Evolutionary conservation across 2,888 invertebrate species (phyloP).

Genomic region (Saturnia pavonia): DNA sequence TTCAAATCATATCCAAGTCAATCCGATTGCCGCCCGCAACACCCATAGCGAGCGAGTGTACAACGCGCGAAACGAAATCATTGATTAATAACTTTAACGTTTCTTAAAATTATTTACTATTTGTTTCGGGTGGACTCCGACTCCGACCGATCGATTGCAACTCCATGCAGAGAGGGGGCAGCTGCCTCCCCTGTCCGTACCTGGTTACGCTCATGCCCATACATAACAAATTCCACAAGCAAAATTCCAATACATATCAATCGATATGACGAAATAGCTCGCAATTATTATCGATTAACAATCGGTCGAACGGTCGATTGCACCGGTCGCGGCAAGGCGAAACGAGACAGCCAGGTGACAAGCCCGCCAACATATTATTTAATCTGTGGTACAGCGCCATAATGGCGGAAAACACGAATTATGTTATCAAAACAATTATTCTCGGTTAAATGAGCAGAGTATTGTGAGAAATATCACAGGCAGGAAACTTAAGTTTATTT

Average conservation of each 20-base stretch:
- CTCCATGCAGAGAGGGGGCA: no score
- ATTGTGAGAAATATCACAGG: constrained; percentile 19
- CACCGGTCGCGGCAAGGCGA: constrained; percentile 39
- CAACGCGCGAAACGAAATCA: no score
- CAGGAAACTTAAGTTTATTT: constrained; percentile 7
- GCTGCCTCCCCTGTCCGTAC: no score
- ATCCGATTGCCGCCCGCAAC: no score
- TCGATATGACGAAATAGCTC: constrained; percentile 32
- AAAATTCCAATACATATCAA: constrained; percentile 32
- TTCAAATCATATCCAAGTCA: no score
- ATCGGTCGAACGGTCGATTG: constrained; percentile 47
- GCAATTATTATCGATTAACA: constrained; percentile 53
- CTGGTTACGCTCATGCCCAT: no score
- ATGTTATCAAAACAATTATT: constrained; percentile 56
- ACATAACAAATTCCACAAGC: neutral
- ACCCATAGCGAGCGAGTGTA: no score
- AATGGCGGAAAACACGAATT: constrained; percentile 58
- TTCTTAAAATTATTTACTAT: no score
- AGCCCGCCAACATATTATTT: constrained; percentile 20
- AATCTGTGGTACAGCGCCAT: constrained; percentile 33
- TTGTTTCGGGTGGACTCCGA: no score
- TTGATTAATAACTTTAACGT: no score
- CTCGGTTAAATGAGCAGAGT: constrained; percentile 37
- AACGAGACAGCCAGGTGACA: constrained; percentile 26
- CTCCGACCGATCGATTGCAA: no score